These are phyloP conservation scores for Callimorpha dominula DNA, from an alignment of 2,888 invertebrate genomes.

Conservation along the genomic window DNA sequence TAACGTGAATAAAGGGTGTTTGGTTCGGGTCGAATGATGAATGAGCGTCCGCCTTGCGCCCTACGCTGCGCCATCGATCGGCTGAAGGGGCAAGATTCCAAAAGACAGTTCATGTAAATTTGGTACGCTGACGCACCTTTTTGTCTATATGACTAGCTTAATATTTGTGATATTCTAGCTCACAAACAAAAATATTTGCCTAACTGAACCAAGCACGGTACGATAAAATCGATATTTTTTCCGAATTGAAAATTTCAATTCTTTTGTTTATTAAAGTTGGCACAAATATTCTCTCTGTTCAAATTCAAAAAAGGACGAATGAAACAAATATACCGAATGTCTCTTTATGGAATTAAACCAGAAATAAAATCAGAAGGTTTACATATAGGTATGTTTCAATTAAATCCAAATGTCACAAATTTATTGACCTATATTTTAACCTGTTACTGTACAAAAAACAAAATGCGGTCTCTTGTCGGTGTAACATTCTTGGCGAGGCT, in stretches of 20 bases:
- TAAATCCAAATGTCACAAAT: neutral
- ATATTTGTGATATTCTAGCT: slow-evolving; percentile 21
- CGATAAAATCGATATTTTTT: slow-evolving; percentile 30
- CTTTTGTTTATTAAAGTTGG: slow-evolving; percentile 22
- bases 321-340: too few relatives aligned
- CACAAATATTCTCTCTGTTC: slow-evolving; percentile 17
- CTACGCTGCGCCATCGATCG: slow-evolving; percentile 69
- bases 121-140: slow-evolving; percentile 42
- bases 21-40: slow-evolving; percentile 65
- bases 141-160: slow-evolving; percentile 27
- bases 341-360: neutral
- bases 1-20: slow-evolving; percentile 56
- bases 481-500: too few relatives aligned
- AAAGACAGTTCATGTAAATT: slow-evolving; percentile 58
- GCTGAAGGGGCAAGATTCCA: slow-evolving; percentile 57
- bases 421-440: neutral
- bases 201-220: slow-evolving; percentile 8
- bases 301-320: neutral
- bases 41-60: slow-evolving; percentile 60
- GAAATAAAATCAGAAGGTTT: neutral
- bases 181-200: slow-evolving; percentile 48
- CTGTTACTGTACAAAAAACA: neutral
- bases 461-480: too few relatives aligned
- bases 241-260: slow-evolving; percentile 25
- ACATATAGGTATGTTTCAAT: neutral